Base-by-base conservation (phyloP, 2,113 vertebrate species). In the Plotosus lineatus region DNA sequence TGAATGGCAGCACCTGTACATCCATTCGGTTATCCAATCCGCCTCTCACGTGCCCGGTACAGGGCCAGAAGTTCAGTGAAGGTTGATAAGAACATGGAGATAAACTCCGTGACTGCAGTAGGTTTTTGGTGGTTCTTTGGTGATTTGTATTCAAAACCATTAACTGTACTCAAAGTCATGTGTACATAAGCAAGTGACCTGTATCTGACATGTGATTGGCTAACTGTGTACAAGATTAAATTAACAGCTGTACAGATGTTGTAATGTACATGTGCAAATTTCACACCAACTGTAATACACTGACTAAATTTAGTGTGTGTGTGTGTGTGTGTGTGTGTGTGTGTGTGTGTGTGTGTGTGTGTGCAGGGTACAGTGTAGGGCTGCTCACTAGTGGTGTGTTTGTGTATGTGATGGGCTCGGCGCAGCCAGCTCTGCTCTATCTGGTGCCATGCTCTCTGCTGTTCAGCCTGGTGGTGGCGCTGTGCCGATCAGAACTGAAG, bases 321-420 rank as follows among this genome's bases (percentile, higher is more conserved):
- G 42, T 71, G 38, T 42, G 33, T 23, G 21, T 40, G 1, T 31
- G 71, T 75, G 4, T 38, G 21, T 60, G 36, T 58, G 19, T 75
- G 42, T 50, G 28, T 46, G 50, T 44, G 28, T 50, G 68, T 61
- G 26, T 83, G 40, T 74, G 15, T 75, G 61, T 80, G 80, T 48
- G 21, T 15, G 1, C 88, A 98, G 97, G 96, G 0, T 99, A 99
- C 0, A 96, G 96, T 78, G 89, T 98, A 6, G 98, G 98, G 80
- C 95, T 99, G 78, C 93, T 99, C 46, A 94, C 98, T 92, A 98
- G 97, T 31, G 98, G 99, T 48, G 93, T 98, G 88, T 97, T 96
- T 0, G 92, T 98, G 90, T 96, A 95, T 1, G 21, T 98, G 88
- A 98, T 98, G 97, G 94, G 96, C 93, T 96, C 91, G 71, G 97